These are phyloP conservation scores for Cerceris ruficornis DNA, from an alignment of 2,888 invertebrate genomes.

Conservation along the genomic window DNA sequence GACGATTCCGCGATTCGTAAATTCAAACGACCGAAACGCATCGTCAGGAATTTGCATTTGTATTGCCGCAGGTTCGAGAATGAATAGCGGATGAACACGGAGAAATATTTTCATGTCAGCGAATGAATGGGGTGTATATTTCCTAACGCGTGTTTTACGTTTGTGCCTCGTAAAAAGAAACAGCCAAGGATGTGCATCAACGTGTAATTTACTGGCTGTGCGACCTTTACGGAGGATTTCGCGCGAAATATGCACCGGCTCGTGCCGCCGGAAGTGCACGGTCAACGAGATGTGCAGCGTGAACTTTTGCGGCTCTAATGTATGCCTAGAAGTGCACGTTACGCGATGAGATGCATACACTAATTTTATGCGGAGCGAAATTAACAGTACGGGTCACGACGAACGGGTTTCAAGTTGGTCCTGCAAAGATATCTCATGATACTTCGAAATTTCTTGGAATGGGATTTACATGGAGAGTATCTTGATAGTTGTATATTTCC, in stretches of 20 bases:
- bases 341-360: not conserved
- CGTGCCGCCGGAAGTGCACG: slow-evolving; percentile 40
- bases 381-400: not conserved
- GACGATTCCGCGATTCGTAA: not conserved
- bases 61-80: slow-evolving; percentile 4
- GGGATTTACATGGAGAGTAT: no score
- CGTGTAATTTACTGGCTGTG: slow-evolving; percentile 40
- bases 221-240: slow-evolving; percentile 36
- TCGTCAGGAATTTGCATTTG: slow-evolving; percentile 24
- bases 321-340: not conserved
- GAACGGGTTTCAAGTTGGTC: no score
- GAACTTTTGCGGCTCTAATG: not conserved
- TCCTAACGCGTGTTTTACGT: slow-evolving; percentile 3
- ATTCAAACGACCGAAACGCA: slow-evolving; percentile 1
- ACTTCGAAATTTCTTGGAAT: no score
- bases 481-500: no score
- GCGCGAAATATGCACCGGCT: slow-evolving; percentile 33
- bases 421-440: no score
- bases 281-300: slow-evolving; percentile 20
- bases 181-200: slow-evolving; percentile 33
- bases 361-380: not conserved
- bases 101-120: slow-evolving; percentile 17
- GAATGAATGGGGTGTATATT: slow-evolving; percentile 28
- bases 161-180: slow-evolving; percentile 9
- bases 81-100: slow-evolving; percentile 13